A percentile compares a stretch with the other conserved stretches of the same genome.
phyloP scores from a whole-genome alignment of 2,888 invertebrate species.

The Seira musarum region DNA sequence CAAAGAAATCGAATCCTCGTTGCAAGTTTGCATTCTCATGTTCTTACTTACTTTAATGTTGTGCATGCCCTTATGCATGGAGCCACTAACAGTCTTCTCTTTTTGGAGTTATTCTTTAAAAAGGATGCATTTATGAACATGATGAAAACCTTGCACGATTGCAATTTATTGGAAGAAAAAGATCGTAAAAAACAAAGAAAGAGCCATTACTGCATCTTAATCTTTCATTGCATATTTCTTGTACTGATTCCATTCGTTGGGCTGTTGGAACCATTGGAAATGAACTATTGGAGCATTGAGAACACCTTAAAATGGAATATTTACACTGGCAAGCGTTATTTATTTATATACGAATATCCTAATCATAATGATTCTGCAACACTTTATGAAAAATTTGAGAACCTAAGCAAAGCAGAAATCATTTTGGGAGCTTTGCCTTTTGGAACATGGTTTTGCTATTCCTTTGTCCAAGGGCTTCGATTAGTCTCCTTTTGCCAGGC shows the following conservation, averaged over 20 bases:
- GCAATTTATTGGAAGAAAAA: slow-evolving; percentile 13
- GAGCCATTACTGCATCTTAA: neutral
- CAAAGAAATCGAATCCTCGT: slow-evolving; percentile 11
- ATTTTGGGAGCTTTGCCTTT: neutral
- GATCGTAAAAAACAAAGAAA: neutral
- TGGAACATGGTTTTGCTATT: neutral
- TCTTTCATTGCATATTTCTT: neutral
- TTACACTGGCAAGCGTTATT: neutral
- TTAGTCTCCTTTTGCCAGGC: slow-evolving; percentile 21
- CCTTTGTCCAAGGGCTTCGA: slow-evolving; percentile 20
- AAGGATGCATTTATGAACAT: slow-evolving; percentile 13
- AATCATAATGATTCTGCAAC: neutral
- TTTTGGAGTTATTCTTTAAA: slow-evolving; percentile 18
- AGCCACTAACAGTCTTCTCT: slow-evolving; percentile 25
- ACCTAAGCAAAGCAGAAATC: neutral
- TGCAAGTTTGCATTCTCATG: slow-evolving; percentile 21
- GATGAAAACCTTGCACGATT: slow-evolving; percentile 19
- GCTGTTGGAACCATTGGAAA: slow-evolving; percentile 9
- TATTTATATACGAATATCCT: neutral
- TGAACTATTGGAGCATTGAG: slow-evolving; percentile 18
- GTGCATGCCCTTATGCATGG: slow-evolving; percentile 39
- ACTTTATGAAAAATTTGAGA: neutral
- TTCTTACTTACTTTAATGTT: slow-evolving; percentile 27
- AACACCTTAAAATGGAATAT: neutral
- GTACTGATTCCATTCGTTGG: slow-evolving; percentile 17